Percentiles rank a stretch among this genome's conserved stretches.
These are phyloP conservation scores for Vanessa atalanta DNA, from an alignment of 1,140 invertebrate species.

Conservation along the genomic window DNA sequence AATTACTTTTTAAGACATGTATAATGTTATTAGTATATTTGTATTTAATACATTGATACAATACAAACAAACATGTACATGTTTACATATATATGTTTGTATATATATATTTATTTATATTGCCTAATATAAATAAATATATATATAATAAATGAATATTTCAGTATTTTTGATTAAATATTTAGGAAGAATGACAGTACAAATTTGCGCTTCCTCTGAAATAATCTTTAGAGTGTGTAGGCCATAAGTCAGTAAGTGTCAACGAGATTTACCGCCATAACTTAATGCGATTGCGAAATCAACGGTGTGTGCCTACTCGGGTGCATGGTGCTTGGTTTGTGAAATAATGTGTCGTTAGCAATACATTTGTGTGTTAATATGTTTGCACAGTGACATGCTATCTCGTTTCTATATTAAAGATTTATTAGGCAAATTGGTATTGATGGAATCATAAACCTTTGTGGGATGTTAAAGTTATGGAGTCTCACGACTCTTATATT, in stretches of 20 bases:
- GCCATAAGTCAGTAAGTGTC: constrained; percentile 46
- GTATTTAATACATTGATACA: too few species aligned
- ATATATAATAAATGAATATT: too few species aligned
- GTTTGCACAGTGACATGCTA: constrained; percentile 25
- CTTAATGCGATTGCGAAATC: constrained; percentile 47
- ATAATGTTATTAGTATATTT: too few species aligned
- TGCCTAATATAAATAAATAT: too few species aligned
- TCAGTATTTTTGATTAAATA: too few species aligned
- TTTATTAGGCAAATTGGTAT: constrained; percentile 29
- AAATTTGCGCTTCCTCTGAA: constrained; percentile 5
- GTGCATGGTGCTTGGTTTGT: constrained; percentile 35
- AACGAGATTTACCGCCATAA: constrained; percentile 45
- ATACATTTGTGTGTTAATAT: constrained; percentile 28
- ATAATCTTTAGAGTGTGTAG: constrained; percentile 20
- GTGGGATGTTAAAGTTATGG: constrained; percentile 30
- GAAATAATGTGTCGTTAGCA: constrained; percentile 34
- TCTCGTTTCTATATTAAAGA: constrained; percentile 8
- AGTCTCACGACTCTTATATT: constrained; percentile 26
- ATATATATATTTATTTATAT: too few species aligned
- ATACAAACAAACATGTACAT: too few species aligned
- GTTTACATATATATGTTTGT: too few species aligned
- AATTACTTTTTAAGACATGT: too few species aligned
- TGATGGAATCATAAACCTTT: constrained; percentile 23
- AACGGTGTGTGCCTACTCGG: constrained; percentile 25
- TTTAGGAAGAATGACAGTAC: neutral